Evolutionary conservation across 2,113 vertebrate genomes (phyloP).

Genomic region (Gavialis gangeticus): DNA sequence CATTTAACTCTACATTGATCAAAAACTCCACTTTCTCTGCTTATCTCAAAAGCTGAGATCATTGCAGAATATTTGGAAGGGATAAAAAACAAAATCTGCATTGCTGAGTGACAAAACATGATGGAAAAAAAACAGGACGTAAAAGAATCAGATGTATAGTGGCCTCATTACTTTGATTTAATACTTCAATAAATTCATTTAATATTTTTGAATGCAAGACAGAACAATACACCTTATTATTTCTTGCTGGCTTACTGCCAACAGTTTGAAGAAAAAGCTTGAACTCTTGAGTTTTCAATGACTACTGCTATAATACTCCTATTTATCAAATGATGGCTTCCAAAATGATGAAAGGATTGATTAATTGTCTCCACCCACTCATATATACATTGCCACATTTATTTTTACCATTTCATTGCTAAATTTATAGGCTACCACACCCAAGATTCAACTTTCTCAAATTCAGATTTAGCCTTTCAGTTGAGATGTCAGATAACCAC

Average conservation of each 20-base stretch:
- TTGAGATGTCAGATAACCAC: neutral
- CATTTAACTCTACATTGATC: neutral
- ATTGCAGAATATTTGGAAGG: neutral
- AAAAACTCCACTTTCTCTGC: neutral
- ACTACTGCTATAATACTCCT: neutral
- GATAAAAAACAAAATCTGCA: neutral
- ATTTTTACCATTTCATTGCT: neutral
- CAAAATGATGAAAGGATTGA: slow-evolving; percentile 31
- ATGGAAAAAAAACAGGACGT: neutral
- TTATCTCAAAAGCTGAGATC: neutral
- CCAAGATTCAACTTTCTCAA: neutral
- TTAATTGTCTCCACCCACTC: neutral
- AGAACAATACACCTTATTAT: slow-evolving; percentile 36
- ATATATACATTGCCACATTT: neutral
- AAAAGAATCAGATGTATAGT: slow-evolving; percentile 25
- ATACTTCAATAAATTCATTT: slow-evolving; percentile 10
- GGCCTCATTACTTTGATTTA: slow-evolving; percentile 48
- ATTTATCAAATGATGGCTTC: slow-evolving; percentile 1
- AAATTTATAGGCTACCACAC: neutral
- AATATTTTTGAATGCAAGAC: neutral
- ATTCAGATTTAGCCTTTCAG: neutral
- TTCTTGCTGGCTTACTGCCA: neutral
- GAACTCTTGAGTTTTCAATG: slow-evolving; percentile 13
- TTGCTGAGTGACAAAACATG: slow-evolving; percentile 2
- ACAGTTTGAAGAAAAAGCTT: neutral